A percentile compares a stretch with the other conserved stretches of the same genome.
Conservation (phyloP, 2,113 vertebrate genomes). For the Mungos mungo region DNA sequence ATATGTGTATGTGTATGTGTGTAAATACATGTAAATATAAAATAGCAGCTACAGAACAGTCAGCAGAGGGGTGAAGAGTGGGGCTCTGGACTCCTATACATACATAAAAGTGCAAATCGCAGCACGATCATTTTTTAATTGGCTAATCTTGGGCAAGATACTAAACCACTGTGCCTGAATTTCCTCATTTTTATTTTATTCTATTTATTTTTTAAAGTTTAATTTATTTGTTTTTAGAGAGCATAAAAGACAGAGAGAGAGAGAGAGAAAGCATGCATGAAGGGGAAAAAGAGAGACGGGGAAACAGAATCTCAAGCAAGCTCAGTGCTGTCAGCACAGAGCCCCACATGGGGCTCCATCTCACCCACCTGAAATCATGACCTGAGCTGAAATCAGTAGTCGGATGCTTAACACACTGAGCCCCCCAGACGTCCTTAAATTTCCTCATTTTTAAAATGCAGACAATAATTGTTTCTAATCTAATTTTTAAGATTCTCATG, state of each 20-base stretch:
- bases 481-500: slow-evolving; percentile 14
- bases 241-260: no score
- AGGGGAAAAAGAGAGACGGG: no score
- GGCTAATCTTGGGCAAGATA: neutral
- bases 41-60: neutral
- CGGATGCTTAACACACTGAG: no score
- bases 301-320: no score
- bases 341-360: no score
- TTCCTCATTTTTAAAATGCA: slow-evolving; percentile 4
- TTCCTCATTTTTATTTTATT: neutral
- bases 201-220: no score
- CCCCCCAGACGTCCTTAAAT: neutral
- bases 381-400: no score
- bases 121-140: neutral
- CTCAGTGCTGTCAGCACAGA: no score
- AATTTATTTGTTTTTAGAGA: no score
- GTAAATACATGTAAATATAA: neutral
- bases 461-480: neutral
- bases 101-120: neutral
- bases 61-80: neutral
- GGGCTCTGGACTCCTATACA: neutral
- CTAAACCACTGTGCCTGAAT: neutral
- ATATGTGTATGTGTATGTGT: neutral
- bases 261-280: no score
- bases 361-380: no score